Base-by-base conservation (phyloP, 1,140 invertebrate species). In the Heterodera carotae region DNA sequence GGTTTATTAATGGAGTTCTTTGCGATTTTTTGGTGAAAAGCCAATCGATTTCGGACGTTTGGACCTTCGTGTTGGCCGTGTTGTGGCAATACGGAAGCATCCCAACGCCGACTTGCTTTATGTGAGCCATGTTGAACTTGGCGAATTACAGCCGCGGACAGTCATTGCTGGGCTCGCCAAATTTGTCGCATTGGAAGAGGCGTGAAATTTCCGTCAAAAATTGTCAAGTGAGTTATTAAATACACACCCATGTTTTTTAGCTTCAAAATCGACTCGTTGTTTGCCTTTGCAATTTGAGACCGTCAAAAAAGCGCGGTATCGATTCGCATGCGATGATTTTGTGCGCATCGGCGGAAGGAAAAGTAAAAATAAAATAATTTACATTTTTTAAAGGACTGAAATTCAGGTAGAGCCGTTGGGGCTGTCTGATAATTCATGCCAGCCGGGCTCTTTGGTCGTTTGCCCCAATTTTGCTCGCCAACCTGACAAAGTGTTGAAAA, bases 91-190 rank as follows among this genome's bases (percentile, higher is more conserved):
- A 15, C 90, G 91, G 39, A 93, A 92, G 86, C 94, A 96, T 89
- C 94, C 94, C 1, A 94, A 96, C 90, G 94, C 94, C 10, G 94
- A 97, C 86, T 89, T 91, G 75, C 89, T 97, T 6, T 97, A 96
- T 89, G 91, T 96, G 8, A 93, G 95, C 86, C 92, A 94, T 88
- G 93, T 97, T 82, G 93, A 96, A 88, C 91, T 94, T 81, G 94
- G 94, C 27, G 94, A 96, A 89, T 90, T 90, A 0, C 91, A 91
- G 74, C 91, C 91, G 15, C 89, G 94, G 69, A 96, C 93, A 70
- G 93, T 96, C 72, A 92, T 95, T 66, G 94, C 93, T 60, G 96
- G 96, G 10, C 89, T 96, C 25, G 94, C 96, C 0, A 93, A 94
- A 84, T 91, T 92, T 89, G 91, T 96, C 29, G 92, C 93, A 1